These are phyloP conservation scores for Atopsyche davidsoni DNA, from an alignment of 1,140 invertebrate species.

Conservation along the genomic window DNA sequence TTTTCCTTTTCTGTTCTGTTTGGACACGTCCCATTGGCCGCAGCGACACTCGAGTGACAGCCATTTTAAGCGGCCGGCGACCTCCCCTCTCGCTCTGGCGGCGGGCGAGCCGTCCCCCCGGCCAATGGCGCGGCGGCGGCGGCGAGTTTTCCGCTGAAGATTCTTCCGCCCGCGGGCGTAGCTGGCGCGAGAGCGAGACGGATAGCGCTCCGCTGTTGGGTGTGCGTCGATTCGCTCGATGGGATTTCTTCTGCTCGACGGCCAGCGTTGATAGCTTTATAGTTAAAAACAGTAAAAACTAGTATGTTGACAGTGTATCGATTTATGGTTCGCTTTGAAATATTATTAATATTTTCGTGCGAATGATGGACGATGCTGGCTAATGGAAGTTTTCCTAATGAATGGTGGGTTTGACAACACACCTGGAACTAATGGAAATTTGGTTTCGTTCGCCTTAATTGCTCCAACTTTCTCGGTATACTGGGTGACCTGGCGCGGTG, in stretches of 20 bases:
- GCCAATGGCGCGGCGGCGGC: slow-evolving; percentile 2
- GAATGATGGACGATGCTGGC: slow-evolving; percentile 8
- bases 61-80: slow-evolving; percentile 6
- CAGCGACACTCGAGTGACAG: slow-evolving; percentile 26
- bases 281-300: background rate
- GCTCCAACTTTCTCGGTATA: no score
- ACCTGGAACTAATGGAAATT: no score
- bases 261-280: slow-evolving; percentile 13
- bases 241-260: slow-evolving; percentile 16
- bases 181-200: slow-evolving; percentile 2
- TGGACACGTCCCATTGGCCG: slow-evolving; percentile 28
- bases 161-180: background rate
- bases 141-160: slow-evolving; percentile 10
- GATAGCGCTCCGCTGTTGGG: slow-evolving; percentile 1
- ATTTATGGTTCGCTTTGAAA: slow-evolving; percentile 11
- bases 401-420: no score
- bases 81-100: slow-evolving; percentile 13
- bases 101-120: slow-evolving; percentile 9
- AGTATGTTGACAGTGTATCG: slow-evolving; percentile 16
- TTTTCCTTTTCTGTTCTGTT: slow-evolving; percentile 24
- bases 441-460: no score
- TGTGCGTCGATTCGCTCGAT: slow-evolving; percentile 14
- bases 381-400: slow-evolving; percentile 9
- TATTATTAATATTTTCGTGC: background rate
- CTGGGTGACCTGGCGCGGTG: no score